Percentiles rank a stretch among this genome's conserved stretches.
phyloP scores from a whole-genome alignment of 1,140 invertebrate genomes.

The Glossosoma conforme region DNA sequence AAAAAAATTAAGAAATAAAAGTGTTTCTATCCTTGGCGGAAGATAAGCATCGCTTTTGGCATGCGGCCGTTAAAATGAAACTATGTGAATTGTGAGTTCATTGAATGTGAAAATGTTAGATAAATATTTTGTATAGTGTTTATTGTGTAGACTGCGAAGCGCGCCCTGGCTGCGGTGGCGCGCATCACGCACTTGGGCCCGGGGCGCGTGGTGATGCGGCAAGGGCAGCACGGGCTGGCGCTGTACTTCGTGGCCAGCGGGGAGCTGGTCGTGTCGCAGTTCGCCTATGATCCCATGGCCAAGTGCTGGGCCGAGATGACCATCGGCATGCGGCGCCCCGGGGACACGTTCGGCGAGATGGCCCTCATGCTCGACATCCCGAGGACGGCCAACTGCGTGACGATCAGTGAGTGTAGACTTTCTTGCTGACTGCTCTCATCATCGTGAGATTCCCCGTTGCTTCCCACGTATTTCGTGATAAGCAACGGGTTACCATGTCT shows the following conservation, averaged over 20 bases:
- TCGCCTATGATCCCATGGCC: constrained; percentile 46
- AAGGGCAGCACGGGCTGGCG: constrained; percentile 50
- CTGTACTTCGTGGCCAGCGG: constrained; percentile 58
- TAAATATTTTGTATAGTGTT: constrained; percentile 13
- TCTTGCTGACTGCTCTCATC: background rate
- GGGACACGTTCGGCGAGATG: constrained; percentile 60
- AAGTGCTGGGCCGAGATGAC: constrained; percentile 46
- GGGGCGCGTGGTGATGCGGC: constrained; percentile 51
- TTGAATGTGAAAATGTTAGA: background rate
- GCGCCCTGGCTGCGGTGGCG: constrained; percentile 48
- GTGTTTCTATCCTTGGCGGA: too few species aligned
- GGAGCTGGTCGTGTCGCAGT: constrained; percentile 48
- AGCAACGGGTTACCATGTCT: background rate
- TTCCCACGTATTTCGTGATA: background rate
- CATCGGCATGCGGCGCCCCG: constrained; percentile 41
- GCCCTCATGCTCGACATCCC: constrained; percentile 55
- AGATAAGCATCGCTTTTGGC: too few species aligned
- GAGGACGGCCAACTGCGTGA: constrained; percentile 53
- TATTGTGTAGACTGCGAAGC: constrained; percentile 47
- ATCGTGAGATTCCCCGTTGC: background rate
- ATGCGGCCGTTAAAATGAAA: too few species aligned
- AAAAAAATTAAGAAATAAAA: too few species aligned
- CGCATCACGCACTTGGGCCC: constrained; percentile 54
- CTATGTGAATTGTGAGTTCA: too few species aligned
- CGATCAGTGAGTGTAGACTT: constrained; percentile 45